These are phyloP conservation scores for Mactromeris polynyma DNA, from an alignment of 2,888 invertebrate species.

Conservation along the genomic window DNA sequence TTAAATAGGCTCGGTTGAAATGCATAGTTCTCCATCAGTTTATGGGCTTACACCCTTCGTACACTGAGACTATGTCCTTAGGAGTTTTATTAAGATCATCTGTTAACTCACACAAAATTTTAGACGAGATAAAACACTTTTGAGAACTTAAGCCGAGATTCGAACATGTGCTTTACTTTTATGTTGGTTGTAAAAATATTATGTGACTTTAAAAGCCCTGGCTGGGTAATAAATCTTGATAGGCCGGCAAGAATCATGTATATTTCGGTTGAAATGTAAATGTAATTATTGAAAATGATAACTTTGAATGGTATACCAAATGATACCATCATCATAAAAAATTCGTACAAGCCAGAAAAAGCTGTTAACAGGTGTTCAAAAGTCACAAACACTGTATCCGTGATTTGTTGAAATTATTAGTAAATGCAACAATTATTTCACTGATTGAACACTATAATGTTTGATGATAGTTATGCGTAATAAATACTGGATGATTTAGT, in stretches of 20 bases:
- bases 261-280: constrained; percentile 62
- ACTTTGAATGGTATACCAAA: constrained; percentile 39
- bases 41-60: constrained; percentile 40
- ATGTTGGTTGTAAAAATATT: constrained; percentile 60
- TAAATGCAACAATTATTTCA: neutral
- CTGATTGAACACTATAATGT: constrained; percentile 1
- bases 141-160: constrained; percentile 52
- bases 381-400: neutral
- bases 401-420: neutral
- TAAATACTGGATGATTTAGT: constrained; percentile 12
- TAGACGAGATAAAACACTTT: constrained; percentile 46
- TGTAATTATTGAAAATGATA: constrained; percentile 65
- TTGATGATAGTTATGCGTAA: neutral
- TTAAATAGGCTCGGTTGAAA: constrained; percentile 35
- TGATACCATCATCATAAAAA: constrained; percentile 63
- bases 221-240: constrained; percentile 44
- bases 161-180: constrained; percentile 59
- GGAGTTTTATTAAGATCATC: constrained; percentile 54
- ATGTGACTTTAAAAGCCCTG: constrained; percentile 62
- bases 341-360: constrained; percentile 26
- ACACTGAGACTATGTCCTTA: constrained; percentile 28
- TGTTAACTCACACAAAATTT: constrained; percentile 48
- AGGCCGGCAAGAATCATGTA: constrained; percentile 44
- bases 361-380: constrained; percentile 49
- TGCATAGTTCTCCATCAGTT: constrained; percentile 35